These are phyloP conservation scores for Phocides pigmalion DNA, from an alignment of 1,140 invertebrate species.

Conservation along the genomic window DNA sequence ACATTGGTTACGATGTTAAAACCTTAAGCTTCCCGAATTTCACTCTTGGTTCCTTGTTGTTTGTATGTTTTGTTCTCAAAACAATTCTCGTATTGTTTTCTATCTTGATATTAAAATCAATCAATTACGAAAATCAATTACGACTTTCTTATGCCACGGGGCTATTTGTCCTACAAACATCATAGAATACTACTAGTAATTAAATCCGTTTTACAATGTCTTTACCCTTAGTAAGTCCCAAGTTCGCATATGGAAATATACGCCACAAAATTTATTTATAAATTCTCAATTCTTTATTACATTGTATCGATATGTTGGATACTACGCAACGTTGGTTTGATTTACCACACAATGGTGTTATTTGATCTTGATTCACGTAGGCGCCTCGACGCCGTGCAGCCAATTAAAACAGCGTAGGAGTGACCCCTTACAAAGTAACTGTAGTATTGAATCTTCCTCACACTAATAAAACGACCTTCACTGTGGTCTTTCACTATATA, in stretches of 20 bases:
- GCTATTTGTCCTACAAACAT: too few species aligned
- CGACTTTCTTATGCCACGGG: too few species aligned
- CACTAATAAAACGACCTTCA: conserved; percentile 6
- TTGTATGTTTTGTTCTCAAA: too few species aligned
- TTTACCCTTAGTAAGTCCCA: not conserved
- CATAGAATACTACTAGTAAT: too few species aligned
- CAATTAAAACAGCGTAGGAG: conserved; percentile 32
- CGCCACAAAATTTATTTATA: not conserved
- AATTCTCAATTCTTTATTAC: not conserved
- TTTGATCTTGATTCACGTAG: conserved; percentile 29
- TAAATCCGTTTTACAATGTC: too few species aligned
- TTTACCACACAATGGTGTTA: conserved; percentile 19
- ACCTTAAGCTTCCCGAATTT: not conserved
- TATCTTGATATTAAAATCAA: too few species aligned
- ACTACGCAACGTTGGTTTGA: not conserved
- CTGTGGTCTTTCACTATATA: too few species aligned
- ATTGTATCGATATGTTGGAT: not conserved
- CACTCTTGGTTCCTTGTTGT: too few species aligned
- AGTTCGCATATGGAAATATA: not conserved
- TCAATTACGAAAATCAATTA: too few species aligned
- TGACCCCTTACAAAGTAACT: conserved; percentile 25
- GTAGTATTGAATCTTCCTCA: conserved; percentile 27
- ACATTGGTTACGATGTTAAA: too few species aligned
- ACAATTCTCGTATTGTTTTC: too few species aligned
- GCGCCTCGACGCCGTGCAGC: conserved; percentile 24